Evolutionary conservation across 2,797 vertebrate species (phyloP).

Genomic region (Xerus rutilus): DNA sequence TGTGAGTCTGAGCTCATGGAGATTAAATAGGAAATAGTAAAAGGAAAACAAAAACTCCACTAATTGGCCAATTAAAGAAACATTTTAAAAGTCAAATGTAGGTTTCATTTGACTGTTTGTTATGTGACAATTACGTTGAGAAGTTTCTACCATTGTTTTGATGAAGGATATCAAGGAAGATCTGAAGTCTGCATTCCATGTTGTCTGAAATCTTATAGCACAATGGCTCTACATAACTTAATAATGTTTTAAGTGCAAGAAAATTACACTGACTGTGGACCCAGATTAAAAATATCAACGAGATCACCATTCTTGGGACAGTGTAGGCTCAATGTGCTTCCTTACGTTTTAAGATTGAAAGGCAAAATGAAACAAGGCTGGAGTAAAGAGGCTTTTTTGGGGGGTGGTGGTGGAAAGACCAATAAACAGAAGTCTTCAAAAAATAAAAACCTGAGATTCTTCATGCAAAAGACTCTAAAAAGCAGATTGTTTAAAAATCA

Average conservation of each 20-base stretch:
- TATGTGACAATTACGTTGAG: background rate
- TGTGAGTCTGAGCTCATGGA: background rate
- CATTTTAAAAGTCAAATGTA: background rate
- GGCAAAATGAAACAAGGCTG: background rate
- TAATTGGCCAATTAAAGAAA: background rate
- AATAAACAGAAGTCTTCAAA: background rate
- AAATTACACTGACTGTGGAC: background rate
- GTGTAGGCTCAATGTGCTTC: background rate
- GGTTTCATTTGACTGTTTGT: background rate
- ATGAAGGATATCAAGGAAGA: background rate
- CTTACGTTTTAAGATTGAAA: slow-evolving; percentile 29
- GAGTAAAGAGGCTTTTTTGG: background rate
- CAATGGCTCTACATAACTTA: background rate
- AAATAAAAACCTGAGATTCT: background rate
- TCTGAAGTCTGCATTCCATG: background rate
- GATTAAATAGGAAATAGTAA: background rate
- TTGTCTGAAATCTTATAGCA: background rate
- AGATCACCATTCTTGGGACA: background rate
- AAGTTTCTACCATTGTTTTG: background rate
- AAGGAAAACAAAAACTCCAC: background rate
- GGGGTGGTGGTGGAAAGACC: background rate
- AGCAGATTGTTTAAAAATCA: background rate
- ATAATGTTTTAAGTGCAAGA: background rate
- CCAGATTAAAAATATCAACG: too few relatives aligned
- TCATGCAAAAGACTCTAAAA: background rate